Percentiles rank a stretch among this genome's conserved stretches.
Evolutionary conservation across 2,888 invertebrate species (phyloP).

Genomic region (Philaethria dido): DNA sequence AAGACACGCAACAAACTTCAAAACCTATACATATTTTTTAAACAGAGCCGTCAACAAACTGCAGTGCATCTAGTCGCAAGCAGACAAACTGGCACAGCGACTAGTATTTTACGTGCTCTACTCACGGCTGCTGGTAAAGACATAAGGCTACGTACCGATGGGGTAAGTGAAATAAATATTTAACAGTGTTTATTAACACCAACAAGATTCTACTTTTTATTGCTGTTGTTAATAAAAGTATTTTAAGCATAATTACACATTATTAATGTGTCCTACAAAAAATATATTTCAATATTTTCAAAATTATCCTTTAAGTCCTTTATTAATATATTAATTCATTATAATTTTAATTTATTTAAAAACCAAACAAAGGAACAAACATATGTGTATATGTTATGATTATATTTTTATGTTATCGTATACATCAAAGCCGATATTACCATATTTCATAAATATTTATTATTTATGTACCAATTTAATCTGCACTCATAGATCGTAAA

Average conservation of each 20-base stretch:
- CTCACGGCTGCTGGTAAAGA: slow-evolving; percentile 95
- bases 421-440: slow-evolving; percentile 23
- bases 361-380: neutral
- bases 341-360: too few species aligned
- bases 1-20: neutral
- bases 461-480: slow-evolving; percentile 30
- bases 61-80: slow-evolving; percentile 97
- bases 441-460: slow-evolving; percentile 26
- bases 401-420: slow-evolving; percentile 1
- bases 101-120: slow-evolving; percentile 94
- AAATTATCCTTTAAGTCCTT: too few species aligned
- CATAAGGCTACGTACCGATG: slow-evolving; percentile 93
- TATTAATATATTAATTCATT: too few species aligned
- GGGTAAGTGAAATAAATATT: slow-evolving; percentile 87
- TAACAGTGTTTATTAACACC: neutral
- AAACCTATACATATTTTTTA: neutral
- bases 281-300: too few species aligned
- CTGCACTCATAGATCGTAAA: slow-evolving; percentile 31
- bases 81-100: slow-evolving; percentile 95
- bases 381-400: slow-evolving; percentile 8
- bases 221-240: too few species aligned
- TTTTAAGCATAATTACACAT: too few species aligned
- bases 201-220: too few species aligned
- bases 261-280: too few species aligned
- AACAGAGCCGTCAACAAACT: slow-evolving; percentile 95